These are phyloP conservation scores for Cliona cf. orientalis DNA, from an alignment of 37 sponge, comb jelly and placozoan genomes.

Conservation along the genomic window DNA sequence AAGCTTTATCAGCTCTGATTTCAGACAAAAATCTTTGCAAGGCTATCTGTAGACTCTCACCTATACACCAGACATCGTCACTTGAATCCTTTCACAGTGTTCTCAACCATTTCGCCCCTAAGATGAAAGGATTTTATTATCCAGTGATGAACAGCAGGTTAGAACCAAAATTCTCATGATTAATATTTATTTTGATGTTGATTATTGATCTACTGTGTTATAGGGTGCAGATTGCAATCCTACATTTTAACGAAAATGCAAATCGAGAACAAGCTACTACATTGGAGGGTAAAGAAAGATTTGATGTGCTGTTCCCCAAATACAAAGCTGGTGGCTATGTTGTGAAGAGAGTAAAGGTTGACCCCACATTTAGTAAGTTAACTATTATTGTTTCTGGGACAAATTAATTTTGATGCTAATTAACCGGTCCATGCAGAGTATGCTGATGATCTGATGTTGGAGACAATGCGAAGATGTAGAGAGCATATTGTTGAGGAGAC, in stretches of 20 bases:
- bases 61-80: constrained; percentile 34
- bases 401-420: not conserved
- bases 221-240: constrained; percentile 8
- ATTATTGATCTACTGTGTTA: too few relatives aligned
- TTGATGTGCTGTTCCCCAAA: constrained; percentile 12
- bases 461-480: not conserved
- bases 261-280: constrained; percentile 17
- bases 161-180: too few relatives aligned
- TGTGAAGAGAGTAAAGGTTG: constrained; percentile 3
- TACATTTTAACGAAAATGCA: constrained; percentile 25
- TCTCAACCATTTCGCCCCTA: constrained; percentile 47
- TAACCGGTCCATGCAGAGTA: not conserved
- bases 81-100: constrained; percentile 60
- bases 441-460: constrained; percentile 24
- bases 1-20: constrained; percentile 12
- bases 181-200: too few relatives aligned
- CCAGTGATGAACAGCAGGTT: constrained; percentile 34
- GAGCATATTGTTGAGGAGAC: not conserved
- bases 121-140: constrained; percentile 44
- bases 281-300: constrained; percentile 7
- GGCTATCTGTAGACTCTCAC: constrained; percentile 7
- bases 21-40: not conserved
- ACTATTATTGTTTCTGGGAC: not conserved
- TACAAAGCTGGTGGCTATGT: constrained; percentile 26
- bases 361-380: constrained; percentile 26